Evolutionary conservation across 1,140 invertebrate species (phyloP), one percentile per base, ranked within the genome.

Genomic region (Microplitis demolitor): DNA sequence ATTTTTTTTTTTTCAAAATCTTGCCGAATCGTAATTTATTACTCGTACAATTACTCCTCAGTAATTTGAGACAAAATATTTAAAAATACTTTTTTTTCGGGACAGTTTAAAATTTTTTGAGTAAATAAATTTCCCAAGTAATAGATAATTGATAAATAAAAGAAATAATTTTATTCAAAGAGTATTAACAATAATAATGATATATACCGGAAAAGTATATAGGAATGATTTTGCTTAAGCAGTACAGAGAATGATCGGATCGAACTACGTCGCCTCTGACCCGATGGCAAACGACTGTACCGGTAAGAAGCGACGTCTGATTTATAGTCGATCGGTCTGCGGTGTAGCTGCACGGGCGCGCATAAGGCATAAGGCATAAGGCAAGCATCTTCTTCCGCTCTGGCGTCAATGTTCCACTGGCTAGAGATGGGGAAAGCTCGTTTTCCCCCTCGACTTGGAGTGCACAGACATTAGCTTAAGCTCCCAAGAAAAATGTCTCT

Each of bases 291-390:
- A 84, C 82, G 79, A 84, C 80, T 79, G 72, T 45, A 45, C 39
- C 78, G 78, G 61, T 78, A 84, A 80, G 82, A 84, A 85, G 80
- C 80, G 78, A 74, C 77, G 79, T 67, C 82, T 84, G 83, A 85
- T 84, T 85, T 85, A 85, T 84, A 77, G 79, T 64, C 70, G 70
- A 50, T 68, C 66, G 53, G 51, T 60, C 61, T 72, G 39, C 39
- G 39, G 39, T 45, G 39, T 45, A 45, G 39, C 11, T 45, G 39
- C 11, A 11, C 11, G 39, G 39, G 6, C 11, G 39, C 58, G 78
- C 76, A 78, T 77, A 79, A 77, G 78, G 77, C 70, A 68, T 24
- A 24, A 24, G 6, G 39, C 39, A 45, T 45, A 45, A 45, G 39
- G 39, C 39, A 45, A 45, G 79, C 75, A 75, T 79, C 78, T 79